Evolutionary conservation across 2,113 vertebrate genomes (phyloP).

Genomic region (Pituophis catenifer): DNA sequence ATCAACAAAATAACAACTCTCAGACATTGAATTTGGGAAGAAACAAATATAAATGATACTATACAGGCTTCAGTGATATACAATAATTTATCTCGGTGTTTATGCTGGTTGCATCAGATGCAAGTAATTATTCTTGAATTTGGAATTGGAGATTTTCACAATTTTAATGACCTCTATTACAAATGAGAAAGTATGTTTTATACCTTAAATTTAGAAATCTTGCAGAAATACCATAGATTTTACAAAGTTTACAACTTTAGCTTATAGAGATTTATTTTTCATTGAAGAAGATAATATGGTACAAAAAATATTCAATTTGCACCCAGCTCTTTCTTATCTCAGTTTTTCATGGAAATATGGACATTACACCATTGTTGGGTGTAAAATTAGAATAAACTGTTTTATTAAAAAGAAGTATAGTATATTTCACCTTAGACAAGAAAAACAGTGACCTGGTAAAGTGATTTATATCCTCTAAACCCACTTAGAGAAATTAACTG

Average conservation of each 20-base stretch:
- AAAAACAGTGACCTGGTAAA: background rate
- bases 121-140: background rate
- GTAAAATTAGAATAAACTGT: background rate
- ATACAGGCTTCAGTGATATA: background rate
- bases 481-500: background rate
- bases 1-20: background rate
- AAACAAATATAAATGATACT: background rate
- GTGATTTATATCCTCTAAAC: background rate
- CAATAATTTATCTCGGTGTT: background rate
- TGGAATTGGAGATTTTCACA: background rate
- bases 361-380: background rate
- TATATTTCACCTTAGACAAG: background rate
- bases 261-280: background rate
- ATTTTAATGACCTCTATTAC: background rate
- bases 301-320: background rate
- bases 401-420: background rate
- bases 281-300: background rate
- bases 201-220: background rate
- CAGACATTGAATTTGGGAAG: background rate
- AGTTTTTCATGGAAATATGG: background rate
- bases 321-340: background rate
- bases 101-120: background rate
- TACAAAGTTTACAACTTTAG: background rate
- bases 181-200: background rate
- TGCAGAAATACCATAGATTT: background rate